Evolutionary conservation across 2,797 vertebrate species (phyloP).

Genomic region (Sebastes nivosus): DNA sequence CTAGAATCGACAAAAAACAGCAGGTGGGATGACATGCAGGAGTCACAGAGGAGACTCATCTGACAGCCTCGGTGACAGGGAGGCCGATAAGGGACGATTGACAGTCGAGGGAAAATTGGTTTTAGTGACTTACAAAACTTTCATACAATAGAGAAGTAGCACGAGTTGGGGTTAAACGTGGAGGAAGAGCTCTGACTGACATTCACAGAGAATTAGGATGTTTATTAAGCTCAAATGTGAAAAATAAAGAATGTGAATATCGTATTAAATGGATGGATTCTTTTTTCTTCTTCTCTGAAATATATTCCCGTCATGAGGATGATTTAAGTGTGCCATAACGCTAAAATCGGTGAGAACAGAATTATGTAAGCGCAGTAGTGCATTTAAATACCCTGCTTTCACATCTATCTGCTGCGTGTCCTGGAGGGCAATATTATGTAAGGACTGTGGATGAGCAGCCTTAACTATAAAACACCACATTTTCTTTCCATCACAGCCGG

Average conservation of each 20-base stretch:
- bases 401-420: background rate
- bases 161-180: background rate
- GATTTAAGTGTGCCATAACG: background rate
- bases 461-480: background rate
- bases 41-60: slow-evolving; percentile 43
- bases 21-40: slow-evolving; percentile 23
- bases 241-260: slow-evolving; percentile 9
- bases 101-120: slow-evolving; percentile 13
- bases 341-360: background rate
- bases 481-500: background rate
- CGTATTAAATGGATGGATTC: background rate
- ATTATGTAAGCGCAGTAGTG: background rate
- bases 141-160: background rate
- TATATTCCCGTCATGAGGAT: background rate
- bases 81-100: slow-evolving; percentile 28
- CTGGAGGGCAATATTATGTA: background rate
- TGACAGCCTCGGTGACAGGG: slow-evolving; percentile 29
- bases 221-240: background rate
- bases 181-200: background rate
- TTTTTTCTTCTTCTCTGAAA: slow-evolving; percentile 4
- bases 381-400: slow-evolving; percentile 5
- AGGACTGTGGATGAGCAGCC: background rate
- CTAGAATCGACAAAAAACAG: slow-evolving; percentile 34
- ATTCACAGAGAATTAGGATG: slow-evolving; percentile 6
- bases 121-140: slow-evolving; percentile 32